Evolutionary conservation across 2,888 invertebrate species (phyloP).

Genomic region (Xylophagus ater): DNA sequence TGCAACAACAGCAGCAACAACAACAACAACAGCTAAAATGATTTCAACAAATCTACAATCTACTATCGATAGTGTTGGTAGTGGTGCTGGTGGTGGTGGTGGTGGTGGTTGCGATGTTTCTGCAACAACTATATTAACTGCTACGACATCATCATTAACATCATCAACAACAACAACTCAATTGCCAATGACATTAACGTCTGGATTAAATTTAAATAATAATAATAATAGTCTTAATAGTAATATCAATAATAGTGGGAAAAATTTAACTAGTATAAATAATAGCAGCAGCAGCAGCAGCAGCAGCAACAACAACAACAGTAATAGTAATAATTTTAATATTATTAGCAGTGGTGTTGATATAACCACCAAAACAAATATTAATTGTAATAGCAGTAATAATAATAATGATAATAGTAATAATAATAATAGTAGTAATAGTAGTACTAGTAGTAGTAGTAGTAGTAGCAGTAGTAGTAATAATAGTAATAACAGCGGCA

Average conservation of each 20-base stretch:
- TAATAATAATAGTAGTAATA: slow-evolving; percentile 2
- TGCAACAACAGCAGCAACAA: slow-evolving; percentile 14
- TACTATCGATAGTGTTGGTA: slow-evolving; percentile 21
- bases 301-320: slow-evolving; percentile 4
- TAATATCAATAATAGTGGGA: slow-evolving; percentile 9
- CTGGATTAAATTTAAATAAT: slow-evolving; percentile 15
- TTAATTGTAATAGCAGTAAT: not conserved
- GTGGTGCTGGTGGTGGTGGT: slow-evolving; percentile 20
- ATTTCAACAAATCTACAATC: slow-evolving; percentile 19
- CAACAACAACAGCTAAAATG: no score
- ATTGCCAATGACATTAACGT: not conserved
- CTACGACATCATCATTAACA: slow-evolving; percentile 19
- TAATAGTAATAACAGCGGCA: not conserved
- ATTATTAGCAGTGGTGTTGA: slow-evolving; percentile 2
- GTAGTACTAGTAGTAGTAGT: slow-evolving; percentile 1
- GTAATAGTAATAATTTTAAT: slow-evolving; percentile 1
- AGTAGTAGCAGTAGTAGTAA: not conserved
- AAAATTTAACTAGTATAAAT: not conserved
- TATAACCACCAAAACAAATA: not conserved
- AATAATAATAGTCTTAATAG: slow-evolving; percentile 16
- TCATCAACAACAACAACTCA: slow-evolving; percentile 24
- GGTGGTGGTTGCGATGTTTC: slow-evolving; percentile 17
- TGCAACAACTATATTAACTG: slow-evolving; percentile 12
- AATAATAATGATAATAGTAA: not conserved
- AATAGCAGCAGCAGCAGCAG: slow-evolving; percentile 6